Conservation (phyloP, 1,140 invertebrate species). For the Limonius californicus region DNA sequence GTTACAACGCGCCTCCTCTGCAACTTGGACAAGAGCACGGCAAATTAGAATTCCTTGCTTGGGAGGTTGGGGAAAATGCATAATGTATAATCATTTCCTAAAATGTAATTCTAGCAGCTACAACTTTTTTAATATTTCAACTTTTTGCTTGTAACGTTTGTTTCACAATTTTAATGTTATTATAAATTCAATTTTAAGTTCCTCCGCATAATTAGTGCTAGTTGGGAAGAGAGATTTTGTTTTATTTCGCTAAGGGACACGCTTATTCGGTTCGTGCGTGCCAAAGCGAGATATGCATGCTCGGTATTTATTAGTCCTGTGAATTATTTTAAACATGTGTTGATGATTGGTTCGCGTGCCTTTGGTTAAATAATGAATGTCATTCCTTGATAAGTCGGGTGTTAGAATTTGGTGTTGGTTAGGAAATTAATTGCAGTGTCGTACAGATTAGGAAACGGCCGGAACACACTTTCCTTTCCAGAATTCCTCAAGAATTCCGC, state of each 20-base stretch:
- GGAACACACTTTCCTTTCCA: too few species aligned
- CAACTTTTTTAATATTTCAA: conserved; percentile 10
- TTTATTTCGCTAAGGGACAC: not conserved
- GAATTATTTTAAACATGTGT: conserved; percentile 12
- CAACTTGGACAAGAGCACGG: not conserved
- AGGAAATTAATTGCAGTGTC: not conserved
- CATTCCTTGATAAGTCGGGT: not conserved
- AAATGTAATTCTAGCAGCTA: conserved; percentile 2
- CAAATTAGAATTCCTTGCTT: conserved; percentile 11
- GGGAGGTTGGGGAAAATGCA: conserved; percentile 8
- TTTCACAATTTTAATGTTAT: conserved; percentile 11
- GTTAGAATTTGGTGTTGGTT: not conserved
- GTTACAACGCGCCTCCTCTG: not conserved
- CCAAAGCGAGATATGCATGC: not conserved
- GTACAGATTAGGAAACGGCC: not conserved
- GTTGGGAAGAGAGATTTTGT: not conserved
- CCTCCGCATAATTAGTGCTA: not conserved
- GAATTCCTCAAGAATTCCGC: too few species aligned
- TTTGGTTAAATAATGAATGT: not conserved
- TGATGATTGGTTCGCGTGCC: conserved; percentile 6
- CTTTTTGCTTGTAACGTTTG: not conserved
- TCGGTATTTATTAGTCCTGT: not conserved
- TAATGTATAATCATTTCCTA: conserved; percentile 12
- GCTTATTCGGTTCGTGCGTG: not conserved
- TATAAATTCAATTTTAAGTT: conserved; percentile 7